Evolutionary conservation across 1,140 invertebrate genomes (phyloP), one percentile per base, ranked within the genome.

Genomic region (Phocides pigmalion): DNA sequence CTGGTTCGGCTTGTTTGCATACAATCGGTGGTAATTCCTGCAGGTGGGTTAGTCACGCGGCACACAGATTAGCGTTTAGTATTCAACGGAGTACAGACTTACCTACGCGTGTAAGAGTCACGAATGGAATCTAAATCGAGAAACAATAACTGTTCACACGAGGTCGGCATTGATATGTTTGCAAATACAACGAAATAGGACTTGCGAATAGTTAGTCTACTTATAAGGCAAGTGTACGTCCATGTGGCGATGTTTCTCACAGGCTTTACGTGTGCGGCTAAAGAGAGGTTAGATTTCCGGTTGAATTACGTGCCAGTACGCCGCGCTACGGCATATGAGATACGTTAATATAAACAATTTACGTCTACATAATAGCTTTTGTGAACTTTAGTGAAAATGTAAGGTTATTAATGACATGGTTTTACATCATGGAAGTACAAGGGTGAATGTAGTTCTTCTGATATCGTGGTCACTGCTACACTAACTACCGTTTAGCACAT

Each of bases 21-120:
- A 89, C 87, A 89, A 89, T 87, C 82, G 80, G 51, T 81, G 76
- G 87, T 82, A 86, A 88, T 79, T 79, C 86, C 82, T 81, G 70
- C 76, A 76, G 74, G 69, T 79, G 76, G 78, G 66, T 84, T 84
- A 89, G 84, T 86, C 84, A 89, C 79, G 84, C 82, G 81, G 82
- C 64, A 66, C 68, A 81, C 66, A 76, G 81, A 84, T 79, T 79
- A 67, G 16, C 65, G 63, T 65, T 89, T 87, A 79, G 68, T 87
- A 89, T 89, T 80, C 87, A 66, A 72, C 42, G 58, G 59, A 70
- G 61, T 58, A 50, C 28, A 56, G 63, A 68, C 70, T 67, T 70
- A 80, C 82, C 78, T 84, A 87, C 82, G 81, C 81, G 76, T 81
- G 80, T 77, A 73, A 72, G 77, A 70, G 72, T 72, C 81, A 76